These are phyloP conservation scores for Columba livia DNA, from an alignment of 2,113 vertebrate genomes.

Conservation along the genomic window DNA sequence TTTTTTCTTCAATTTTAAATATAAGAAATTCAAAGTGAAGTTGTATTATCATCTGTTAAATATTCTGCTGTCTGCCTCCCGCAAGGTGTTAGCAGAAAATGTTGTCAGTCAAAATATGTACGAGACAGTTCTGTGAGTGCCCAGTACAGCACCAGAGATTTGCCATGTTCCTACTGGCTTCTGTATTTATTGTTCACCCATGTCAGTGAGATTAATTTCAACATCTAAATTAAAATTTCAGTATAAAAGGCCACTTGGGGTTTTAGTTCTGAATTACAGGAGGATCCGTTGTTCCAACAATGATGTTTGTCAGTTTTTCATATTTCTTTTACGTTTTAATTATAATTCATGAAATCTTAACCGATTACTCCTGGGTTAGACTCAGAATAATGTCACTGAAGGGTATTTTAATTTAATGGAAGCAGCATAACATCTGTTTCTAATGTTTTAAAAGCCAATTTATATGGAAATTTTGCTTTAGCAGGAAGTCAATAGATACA, in stretches of 20 bases:
- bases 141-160: not conserved
- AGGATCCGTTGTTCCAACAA: constrained; percentile 43
- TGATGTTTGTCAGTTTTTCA: constrained; percentile 60
- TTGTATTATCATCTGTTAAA: not conserved
- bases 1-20: not conserved
- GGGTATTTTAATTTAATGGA: constrained; percentile 75
- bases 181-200: not conserved
- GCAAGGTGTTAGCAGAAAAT: not conserved
- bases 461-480: constrained; percentile 79
- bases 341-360: constrained; percentile 74
- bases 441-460: constrained; percentile 79
- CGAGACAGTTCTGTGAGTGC: not conserved
- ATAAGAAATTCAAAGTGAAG: not conserved
- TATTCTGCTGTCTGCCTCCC: not conserved
- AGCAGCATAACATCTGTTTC: constrained; percentile 71
- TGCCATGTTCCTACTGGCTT: not conserved
- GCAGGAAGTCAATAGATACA: constrained; percentile 57
- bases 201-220: not conserved
- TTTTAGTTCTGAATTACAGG: constrained; percentile 55
- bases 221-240: constrained; percentile 44
- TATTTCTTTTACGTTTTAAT: constrained; percentile 77
- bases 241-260: constrained; percentile 10
- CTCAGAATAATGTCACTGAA: constrained; percentile 73
- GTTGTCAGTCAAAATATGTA: not conserved
- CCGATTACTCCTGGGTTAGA: constrained; percentile 69